A percentile compares a stretch with the other conserved stretches of the same genome.
phyloP scores from a whole-genome alignment of 2,113 vertebrate genomes.

The Mixornis gularis region DNA sequence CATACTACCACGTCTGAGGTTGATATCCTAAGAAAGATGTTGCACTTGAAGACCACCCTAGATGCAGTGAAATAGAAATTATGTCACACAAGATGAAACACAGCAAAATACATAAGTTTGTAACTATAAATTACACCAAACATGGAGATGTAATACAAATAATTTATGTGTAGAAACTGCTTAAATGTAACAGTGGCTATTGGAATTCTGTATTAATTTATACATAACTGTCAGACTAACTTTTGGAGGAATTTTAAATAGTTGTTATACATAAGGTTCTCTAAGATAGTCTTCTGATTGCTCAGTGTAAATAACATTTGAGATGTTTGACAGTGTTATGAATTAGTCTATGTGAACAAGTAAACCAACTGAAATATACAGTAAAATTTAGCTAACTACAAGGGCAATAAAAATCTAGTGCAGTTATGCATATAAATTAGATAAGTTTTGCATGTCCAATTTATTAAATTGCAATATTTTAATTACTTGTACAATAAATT shows the following conservation, averaged over 20 bases:
- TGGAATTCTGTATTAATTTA: background rate
- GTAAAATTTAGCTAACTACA: background rate
- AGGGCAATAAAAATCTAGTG: background rate
- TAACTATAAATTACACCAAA: background rate
- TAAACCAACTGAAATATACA: background rate
- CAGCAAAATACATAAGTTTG: accelerated
- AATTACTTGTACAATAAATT: constrained; percentile 41
- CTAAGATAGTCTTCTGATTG: background rate
- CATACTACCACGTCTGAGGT: background rate
- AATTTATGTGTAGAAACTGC: background rate
- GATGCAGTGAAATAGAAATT: background rate
- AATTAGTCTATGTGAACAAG: background rate
- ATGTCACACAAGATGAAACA: background rate
- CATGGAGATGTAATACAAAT: background rate
- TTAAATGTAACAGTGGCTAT: background rate
- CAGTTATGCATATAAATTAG: background rate
- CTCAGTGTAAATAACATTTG: background rate
- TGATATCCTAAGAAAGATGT: background rate
- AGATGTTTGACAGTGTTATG: background rate
- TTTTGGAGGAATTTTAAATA: background rate
- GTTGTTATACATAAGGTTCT: background rate
- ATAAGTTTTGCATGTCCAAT: background rate
- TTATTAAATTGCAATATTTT: constrained; percentile 29
- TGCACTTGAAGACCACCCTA: background rate
- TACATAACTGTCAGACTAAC: background rate